Percentiles rank a stretch among this genome's conserved stretches.
Evolutionary conservation across 2,888 invertebrate species (phyloP).

Genomic region (Augochlorella aurata): DNA sequence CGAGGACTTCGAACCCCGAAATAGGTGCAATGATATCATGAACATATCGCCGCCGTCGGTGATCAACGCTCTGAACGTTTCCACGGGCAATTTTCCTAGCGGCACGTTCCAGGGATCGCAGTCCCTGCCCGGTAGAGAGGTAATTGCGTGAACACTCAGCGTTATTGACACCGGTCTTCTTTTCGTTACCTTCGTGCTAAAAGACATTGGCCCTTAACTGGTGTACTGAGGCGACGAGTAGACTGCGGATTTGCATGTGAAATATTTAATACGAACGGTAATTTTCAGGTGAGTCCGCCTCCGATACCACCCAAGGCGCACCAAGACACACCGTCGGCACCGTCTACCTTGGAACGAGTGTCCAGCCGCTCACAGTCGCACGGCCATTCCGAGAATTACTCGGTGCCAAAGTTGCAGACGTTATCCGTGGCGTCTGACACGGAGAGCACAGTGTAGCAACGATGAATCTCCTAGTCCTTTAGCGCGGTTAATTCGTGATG

Average conservation of each 20-base stretch:
- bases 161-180: background rate
- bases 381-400: conserved; percentile 79
- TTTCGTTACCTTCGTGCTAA: no score
- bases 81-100: conserved; percentile 75
- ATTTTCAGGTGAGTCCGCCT: conserved; percentile 77
- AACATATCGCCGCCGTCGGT: conserved; percentile 80
- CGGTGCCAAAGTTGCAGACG: conserved; percentile 80
- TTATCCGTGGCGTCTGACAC: conserved; percentile 79
- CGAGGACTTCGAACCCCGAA: conserved; percentile 81
- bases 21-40: conserved; percentile 80
- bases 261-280: no score
- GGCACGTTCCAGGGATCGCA: conserved; percentile 76
- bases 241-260: background rate
- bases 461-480: conserved; percentile 74
- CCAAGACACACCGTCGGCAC: conserved; percentile 79
- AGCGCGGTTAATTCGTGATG: conserved; percentile 67
- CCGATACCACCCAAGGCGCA: conserved; percentile 81
- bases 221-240: no score
- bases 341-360: conserved; percentile 78
- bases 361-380: conserved; percentile 71
- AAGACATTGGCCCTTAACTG: no score
- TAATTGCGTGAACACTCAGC: conserved; percentile 39
- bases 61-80: conserved; percentile 76
- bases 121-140: conserved; percentile 76
- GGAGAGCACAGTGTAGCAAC: conserved; percentile 79